Base-by-base conservation (phyloP, 2,888 invertebrate species). In the Encarsia formosa region DNA sequence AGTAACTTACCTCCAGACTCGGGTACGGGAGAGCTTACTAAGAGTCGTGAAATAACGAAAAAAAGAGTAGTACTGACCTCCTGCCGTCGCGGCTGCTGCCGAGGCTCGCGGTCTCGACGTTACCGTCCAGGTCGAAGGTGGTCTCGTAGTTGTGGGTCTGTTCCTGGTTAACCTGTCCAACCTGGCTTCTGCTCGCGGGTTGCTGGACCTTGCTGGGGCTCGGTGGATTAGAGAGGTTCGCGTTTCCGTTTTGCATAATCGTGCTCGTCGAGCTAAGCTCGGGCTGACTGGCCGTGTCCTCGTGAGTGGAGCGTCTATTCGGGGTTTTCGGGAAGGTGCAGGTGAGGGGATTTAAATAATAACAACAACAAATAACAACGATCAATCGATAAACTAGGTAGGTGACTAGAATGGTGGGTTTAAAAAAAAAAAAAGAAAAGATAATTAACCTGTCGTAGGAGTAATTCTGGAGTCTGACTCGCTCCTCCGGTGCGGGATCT, bases 111-210 rank as follows among this genome's bases (percentile, higher is more conserved):
- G 94, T 93, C 75, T 94, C 93, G 58, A 92, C 87, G 75, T 91
- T 91, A 56, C 91, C 92, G 69, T 94, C 93, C 64, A 91, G 81
- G 74, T 92, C 94, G 76, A 91, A 93, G 26, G 89, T 91, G 15
- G 91, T 88, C 73, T 86, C 88, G 70, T 85, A 87, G 76, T 86
- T 87, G 71, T 87, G 87, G 64, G 85, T 84, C 58, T 69, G 63
- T 60, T 71, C 69, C 44, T 68, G 68, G 38, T 64, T 64, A 54
- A 65, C 64, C 47, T 68, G 67, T n/a, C n/a, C n/a, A 19, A 68
- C 66, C 38, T 67, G 66, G 42, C 65, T 67, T 43, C 67, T 64
- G 52, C 68, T 69, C 49, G 69, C 65, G 29, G 61, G 61, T 29
- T 63, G 54, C 1, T 69, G 6, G 11, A 23, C 68, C 59, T 73